phyloP scores from a whole-genome alignment of 2,113 vertebrate genomes.

The Coptodon rendalli region DNA sequence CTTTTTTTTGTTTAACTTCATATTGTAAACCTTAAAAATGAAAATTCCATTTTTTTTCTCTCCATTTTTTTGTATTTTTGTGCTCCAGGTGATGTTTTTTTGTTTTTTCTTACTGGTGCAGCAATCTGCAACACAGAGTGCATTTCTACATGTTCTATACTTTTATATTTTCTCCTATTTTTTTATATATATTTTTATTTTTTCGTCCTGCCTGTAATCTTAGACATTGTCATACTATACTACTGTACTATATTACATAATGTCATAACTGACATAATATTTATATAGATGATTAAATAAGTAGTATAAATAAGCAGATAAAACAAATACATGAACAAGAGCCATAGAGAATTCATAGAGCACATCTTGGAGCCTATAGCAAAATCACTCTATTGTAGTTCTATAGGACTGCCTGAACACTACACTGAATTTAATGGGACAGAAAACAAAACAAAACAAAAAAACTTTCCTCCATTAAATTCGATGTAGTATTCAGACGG shows the following conservation, averaged over 20 bases:
- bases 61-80: background rate
- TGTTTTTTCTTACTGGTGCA: background rate
- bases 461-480: rapidly evolving
- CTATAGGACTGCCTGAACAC: background rate
- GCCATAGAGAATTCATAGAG: background rate
- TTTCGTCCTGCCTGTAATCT: background rate
- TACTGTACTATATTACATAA: background rate
- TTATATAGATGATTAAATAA: background rate
- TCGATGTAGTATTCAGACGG: background rate
- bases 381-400: background rate
- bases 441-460: background rate
- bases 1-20: background rate
- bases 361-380: background rate
- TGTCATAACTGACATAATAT: background rate
- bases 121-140: background rate
- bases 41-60: rapidly evolving
- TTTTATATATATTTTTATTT: background rate
- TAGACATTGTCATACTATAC: background rate
- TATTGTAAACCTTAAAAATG: background rate
- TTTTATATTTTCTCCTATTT: background rate
- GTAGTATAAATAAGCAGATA: background rate
- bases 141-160: background rate
- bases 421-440: rapidly evolving
- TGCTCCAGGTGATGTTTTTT: background rate
- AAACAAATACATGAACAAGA: background rate